These are phyloP conservation scores for Myiozetetes cayanensis DNA, from an alignment of 2,113 vertebrate species.

Conservation along the genomic window DNA sequence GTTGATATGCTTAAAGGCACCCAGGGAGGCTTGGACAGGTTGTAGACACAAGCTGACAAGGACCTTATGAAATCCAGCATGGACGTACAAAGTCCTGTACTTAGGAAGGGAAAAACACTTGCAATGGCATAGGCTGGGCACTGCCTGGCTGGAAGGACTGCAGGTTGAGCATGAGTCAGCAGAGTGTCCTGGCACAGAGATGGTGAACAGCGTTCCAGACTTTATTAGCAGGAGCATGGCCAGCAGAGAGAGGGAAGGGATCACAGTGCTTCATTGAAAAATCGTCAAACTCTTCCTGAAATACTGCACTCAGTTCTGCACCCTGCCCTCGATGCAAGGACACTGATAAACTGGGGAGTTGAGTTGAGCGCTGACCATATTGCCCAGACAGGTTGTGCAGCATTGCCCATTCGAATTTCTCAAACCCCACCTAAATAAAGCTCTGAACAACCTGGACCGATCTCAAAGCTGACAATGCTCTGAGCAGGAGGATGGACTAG, in stretches of 20 bases:
- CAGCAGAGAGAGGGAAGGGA: neutral
- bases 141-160: neutral
- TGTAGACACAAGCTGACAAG: neutral
- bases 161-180: neutral
- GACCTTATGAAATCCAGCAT: neutral
- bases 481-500: neutral
- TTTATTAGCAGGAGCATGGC: neutral
- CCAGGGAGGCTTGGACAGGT: neutral
- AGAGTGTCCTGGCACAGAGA: neutral
- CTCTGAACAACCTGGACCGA: neutral
- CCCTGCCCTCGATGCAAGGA: neutral
- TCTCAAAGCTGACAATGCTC: neutral
- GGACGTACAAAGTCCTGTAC: neutral
- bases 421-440: neutral
- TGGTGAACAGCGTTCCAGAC: neutral
- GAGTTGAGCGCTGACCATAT: neutral
- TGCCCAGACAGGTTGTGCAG: neutral
- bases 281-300: neutral
- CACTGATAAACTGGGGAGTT: neutral
- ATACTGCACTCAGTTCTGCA: neutral
- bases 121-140: neutral
- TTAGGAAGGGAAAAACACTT: neutral
- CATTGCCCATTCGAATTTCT: fast-evolving
- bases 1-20: neutral
- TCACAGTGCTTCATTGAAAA: neutral